Evolutionary conservation across 1,140 invertebrate species (phyloP).

Genomic region (Drosophila parvula): DNA sequence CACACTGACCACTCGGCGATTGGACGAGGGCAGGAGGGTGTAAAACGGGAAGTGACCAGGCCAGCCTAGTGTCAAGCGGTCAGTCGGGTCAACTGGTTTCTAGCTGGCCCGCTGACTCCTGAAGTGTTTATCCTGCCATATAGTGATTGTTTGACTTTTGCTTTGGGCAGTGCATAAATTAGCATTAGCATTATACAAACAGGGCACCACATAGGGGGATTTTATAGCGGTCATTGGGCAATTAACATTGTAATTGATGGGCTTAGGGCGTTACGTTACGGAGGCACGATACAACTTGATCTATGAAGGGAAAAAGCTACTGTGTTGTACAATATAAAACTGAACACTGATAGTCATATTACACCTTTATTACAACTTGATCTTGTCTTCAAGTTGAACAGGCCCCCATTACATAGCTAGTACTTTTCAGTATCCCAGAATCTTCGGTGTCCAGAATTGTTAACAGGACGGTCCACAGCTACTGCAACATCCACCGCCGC

Average conservation of each 20-base stretch:
- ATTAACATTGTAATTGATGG: conserved; percentile 69
- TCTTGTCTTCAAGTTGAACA: conserved; percentile 17
- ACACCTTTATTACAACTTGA: conserved; percentile 20
- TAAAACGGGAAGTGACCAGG: conserved; percentile 47
- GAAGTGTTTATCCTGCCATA: conserved; percentile 55
- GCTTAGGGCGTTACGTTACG: background rate
- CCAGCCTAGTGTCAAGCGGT: conserved; percentile 22
- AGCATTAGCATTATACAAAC: conserved; percentile 41
- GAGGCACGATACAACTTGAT: background rate
- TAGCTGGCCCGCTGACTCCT: conserved; percentile 52
- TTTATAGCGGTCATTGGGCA: conserved; percentile 51
- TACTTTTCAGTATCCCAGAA: background rate
- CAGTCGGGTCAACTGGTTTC: conserved; percentile 65
- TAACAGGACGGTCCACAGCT: conserved; percentile 46
- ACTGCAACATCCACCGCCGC: conserved; percentile 41
- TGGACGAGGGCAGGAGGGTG: background rate
- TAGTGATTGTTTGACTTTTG: conserved; percentile 72
- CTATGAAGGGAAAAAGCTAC: background rate
- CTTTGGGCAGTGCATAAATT: conserved; percentile 77
- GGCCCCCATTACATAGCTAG: background rate
- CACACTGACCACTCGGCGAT: conserved; percentile 42
- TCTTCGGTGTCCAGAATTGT: too few species aligned
- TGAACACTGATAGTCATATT: background rate
- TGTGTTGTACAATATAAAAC: background rate
- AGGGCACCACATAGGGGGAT: conserved; percentile 10